phyloP scores from a whole-genome alignment of 2,888 invertebrate genomes.

The Scaptomyza tumidula region DNA sequence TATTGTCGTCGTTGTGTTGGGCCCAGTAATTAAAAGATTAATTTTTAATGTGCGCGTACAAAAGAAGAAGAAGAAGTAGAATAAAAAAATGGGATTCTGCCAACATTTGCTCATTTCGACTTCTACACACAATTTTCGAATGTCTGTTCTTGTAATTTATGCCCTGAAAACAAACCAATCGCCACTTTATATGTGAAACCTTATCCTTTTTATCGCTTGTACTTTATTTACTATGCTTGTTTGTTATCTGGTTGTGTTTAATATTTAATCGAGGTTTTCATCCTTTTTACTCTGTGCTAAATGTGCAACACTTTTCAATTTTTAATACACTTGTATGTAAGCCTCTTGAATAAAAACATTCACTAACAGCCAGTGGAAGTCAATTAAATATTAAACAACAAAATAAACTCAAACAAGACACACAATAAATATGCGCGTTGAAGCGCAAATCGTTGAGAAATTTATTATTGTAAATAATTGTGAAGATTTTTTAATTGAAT shows the following conservation, averaged over 20 bases:
- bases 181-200: slow-evolving; percentile 21
- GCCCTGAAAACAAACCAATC: neutral
- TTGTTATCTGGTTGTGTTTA: slow-evolving; percentile 41
- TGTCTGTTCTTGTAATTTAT: slow-evolving; percentile 50
- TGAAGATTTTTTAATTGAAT: slow-evolving; percentile 14
- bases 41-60: slow-evolving; percentile 70
- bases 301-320: slow-evolving; percentile 45
- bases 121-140: neutral
- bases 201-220: neutral
- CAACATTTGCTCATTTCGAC: slow-evolving; percentile 27
- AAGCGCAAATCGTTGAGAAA: slow-evolving; percentile 1
- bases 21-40: slow-evolving; percentile 76
- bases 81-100: slow-evolving; percentile 27
- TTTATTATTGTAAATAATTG: slow-evolving; percentile 34
- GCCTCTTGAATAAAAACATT: slow-evolving; percentile 52
- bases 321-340: slow-evolving; percentile 58
- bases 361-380: slow-evolving; percentile 3
- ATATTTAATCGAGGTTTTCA: slow-evolving; percentile 63
- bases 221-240: slow-evolving; percentile 3
- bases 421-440: slow-evolving; percentile 10
- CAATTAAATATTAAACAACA: slow-evolving; percentile 47
- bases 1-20: slow-evolving; percentile 28
- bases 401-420: neutral
- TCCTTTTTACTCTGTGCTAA: neutral
- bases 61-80: neutral